These are phyloP conservation scores for Carlito syrichta DNA, from an alignment of 2,113 vertebrate species.

Conservation along the genomic window DNA sequence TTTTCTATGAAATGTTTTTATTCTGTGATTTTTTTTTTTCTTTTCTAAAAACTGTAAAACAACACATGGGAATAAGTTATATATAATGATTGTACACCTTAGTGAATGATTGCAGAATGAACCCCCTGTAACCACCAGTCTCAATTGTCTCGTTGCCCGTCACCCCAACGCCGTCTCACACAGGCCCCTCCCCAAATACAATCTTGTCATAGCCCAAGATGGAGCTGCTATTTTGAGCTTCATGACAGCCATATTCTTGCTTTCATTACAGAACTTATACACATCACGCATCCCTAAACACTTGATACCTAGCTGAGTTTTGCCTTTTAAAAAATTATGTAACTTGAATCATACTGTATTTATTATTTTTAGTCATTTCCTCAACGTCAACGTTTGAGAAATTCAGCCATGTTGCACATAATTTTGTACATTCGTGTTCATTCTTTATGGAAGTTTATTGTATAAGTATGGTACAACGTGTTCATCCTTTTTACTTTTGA, in stretches of 20 bases:
- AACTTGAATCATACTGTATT: background rate
- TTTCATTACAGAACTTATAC: background rate
- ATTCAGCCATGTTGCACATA: background rate
- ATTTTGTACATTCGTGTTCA: background rate
- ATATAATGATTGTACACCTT: background rate
- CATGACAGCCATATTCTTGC: background rate
- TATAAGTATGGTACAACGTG: background rate
- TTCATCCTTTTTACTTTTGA: background rate
- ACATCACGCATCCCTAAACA: background rate
- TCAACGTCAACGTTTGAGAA: background rate
- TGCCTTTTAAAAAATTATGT: background rate
- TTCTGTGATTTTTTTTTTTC: background rate
- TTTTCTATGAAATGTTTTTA: background rate
- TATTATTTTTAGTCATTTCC: background rate
- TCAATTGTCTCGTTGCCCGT: background rate
- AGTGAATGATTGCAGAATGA: background rate
- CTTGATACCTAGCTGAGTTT: background rate
- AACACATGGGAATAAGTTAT: background rate
- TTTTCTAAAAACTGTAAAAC: background rate
- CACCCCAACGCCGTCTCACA: background rate
- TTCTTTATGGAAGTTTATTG: background rate
- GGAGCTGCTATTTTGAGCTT: background rate
- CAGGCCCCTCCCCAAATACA: background rate
- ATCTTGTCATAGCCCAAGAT: background rate
- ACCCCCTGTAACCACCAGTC: background rate